phyloP scores from a whole-genome alignment of 2,888 invertebrate species.

The Serripes groenlandicus region DNA sequence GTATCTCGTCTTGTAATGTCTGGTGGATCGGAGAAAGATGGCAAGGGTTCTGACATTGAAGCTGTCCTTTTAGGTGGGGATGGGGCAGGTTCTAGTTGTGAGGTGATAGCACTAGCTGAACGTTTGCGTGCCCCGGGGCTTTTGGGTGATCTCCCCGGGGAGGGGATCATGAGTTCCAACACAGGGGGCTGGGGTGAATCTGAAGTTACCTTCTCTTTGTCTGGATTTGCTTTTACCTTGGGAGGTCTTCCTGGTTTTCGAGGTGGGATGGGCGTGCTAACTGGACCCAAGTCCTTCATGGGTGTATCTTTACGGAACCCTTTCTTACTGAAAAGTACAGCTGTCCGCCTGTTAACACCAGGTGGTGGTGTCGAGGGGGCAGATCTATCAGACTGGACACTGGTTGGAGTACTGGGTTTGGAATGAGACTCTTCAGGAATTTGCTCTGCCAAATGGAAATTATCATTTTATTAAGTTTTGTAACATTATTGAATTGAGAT shows the following conservation, averaged over 20 bases:
- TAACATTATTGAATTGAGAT: too few relatives aligned
- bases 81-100: slow-evolving; percentile 65
- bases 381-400: slow-evolving; percentile 54
- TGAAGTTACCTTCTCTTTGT: slow-evolving; percentile 54
- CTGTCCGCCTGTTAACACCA: slow-evolving; percentile 90
- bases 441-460: not conserved
- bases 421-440: slow-evolving; percentile 36
- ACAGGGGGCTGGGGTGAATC: slow-evolving; percentile 74
- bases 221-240: slow-evolving; percentile 62
- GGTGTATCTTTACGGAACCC: slow-evolving; percentile 80
- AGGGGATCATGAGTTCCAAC: slow-evolving; percentile 71
- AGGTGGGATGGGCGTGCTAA: slow-evolving; percentile 65
- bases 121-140: slow-evolving; percentile 78
- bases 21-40: slow-evolving; percentile 73
- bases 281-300: slow-evolving; percentile 61
- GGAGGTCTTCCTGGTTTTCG: slow-evolving; percentile 76
- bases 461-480: too few relatives aligned
- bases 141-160: slow-evolving; percentile 68
- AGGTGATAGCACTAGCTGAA: slow-evolving; percentile 76
- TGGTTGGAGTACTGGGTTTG: slow-evolving; percentile 61
- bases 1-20: slow-evolving; percentile 85
- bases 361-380: slow-evolving; percentile 85
- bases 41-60: slow-evolving; percentile 73
- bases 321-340: slow-evolving; percentile 93
- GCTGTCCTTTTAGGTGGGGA: slow-evolving; percentile 80